phyloP scores from a whole-genome alignment of 2,888 invertebrate genomes.

The Diadegma fenestrale region DNA sequence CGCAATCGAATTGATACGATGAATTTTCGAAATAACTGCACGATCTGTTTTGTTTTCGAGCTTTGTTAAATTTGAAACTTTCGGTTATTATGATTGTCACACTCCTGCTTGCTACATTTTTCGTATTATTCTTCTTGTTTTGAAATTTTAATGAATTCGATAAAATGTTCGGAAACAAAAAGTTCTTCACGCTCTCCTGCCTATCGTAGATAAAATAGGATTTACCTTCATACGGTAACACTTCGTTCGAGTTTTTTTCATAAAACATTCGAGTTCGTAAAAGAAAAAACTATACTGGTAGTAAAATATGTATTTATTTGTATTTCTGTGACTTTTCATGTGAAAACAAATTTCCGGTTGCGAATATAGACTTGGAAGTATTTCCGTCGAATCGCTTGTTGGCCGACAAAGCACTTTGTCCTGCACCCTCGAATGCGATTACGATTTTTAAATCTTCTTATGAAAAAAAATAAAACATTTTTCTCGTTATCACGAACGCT shows the following conservation, averaged over 20 bases:
- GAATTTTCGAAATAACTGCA: no score
- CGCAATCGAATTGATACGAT: no score
- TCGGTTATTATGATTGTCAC: no score
- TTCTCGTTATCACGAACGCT: not conserved
- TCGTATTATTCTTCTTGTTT: not conserved
- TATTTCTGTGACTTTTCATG: not conserved
- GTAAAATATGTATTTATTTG: not conserved
- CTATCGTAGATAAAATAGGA: not conserved
- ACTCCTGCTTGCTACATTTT: no score
- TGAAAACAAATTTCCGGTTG: not conserved
- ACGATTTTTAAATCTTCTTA: not conserved
- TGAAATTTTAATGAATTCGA: not conserved
- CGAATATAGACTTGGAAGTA: not conserved
- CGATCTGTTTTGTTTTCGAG: no score
- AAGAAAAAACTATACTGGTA: no score
- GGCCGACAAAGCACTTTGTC: not conserved
- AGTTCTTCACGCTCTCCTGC: not conserved
- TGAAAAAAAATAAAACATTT: not conserved
- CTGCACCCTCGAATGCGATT: not conserved
- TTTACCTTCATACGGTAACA: not conserved
- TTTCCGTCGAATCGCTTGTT: not conserved
- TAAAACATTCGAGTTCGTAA: not conserved
- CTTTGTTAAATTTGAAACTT: no score
- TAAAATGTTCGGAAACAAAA: not conserved
- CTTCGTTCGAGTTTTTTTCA: not conserved